Percentiles rank a stretch among this genome's conserved stretches.
Evolutionary conservation across 2,113 vertebrate genomes (phyloP).

Genomic region (Hemibagrus wyckioides): DNA sequence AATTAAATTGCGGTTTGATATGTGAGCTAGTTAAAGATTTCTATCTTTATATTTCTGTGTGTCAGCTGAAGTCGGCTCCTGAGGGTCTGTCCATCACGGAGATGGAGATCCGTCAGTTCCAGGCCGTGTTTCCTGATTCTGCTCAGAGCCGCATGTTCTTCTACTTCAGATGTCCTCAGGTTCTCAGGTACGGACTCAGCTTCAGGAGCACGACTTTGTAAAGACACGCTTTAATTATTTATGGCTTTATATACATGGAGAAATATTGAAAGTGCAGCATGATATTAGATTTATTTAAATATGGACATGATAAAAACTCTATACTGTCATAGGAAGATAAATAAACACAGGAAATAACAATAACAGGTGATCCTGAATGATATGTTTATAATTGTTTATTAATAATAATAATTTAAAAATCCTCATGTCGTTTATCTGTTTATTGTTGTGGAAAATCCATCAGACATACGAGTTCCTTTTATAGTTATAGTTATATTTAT

Average conservation of each 20-base stretch:
- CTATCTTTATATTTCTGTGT: background rate
- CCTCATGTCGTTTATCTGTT: no score
- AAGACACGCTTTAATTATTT: background rate
- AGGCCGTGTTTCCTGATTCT: conserved; percentile 66
- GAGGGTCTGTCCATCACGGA: conserved; percentile 82
- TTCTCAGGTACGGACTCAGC: conserved; percentile 64
- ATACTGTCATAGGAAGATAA: background rate
- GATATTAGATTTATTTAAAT: background rate
- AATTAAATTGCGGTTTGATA: background rate
- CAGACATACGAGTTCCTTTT: background rate
- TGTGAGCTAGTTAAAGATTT: background rate
- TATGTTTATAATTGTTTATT: no score
- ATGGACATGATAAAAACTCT: background rate
- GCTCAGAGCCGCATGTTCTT: conserved; percentile 70
- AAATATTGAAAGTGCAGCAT: background rate
- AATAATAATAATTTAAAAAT: no score
- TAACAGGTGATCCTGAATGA: no score
- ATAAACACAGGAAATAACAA: no score
- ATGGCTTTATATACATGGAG: background rate
- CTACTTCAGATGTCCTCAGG: conserved; percentile 78
- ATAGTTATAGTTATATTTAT: background rate
- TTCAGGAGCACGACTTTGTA: background rate
- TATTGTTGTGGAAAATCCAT: background rate
- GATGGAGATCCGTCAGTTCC: conserved; percentile 85
- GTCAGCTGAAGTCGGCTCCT: conserved; percentile 76